These are phyloP conservation scores for Coenonympha arcania DNA, from an alignment of 2,888 invertebrate genomes.

Conservation along the genomic window DNA sequence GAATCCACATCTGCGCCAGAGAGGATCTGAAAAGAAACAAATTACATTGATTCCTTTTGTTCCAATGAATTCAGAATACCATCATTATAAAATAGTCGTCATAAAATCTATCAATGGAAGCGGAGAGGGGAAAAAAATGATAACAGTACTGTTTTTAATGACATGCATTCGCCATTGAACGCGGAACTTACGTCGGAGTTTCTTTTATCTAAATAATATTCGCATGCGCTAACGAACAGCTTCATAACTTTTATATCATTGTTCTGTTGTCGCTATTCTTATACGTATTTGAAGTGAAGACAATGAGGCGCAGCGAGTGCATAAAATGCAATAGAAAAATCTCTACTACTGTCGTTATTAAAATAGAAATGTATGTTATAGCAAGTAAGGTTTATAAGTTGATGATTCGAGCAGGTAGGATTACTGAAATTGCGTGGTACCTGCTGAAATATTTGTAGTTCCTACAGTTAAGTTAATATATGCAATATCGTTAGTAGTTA, in stretches of 20 bases:
- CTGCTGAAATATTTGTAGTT: too few relatives aligned
- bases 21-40: background rate
- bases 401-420: too few relatives aligned
- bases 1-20: too few relatives aligned
- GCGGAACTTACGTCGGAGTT: background rate
- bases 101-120: constrained; percentile 2
- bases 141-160: constrained; percentile 3
- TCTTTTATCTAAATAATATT: constrained; percentile 13
- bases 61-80: background rate
- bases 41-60: background rate
- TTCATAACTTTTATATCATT: constrained; percentile 17
- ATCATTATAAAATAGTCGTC: background rate
- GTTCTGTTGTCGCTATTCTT: constrained; percentile 15
- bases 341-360: too few relatives aligned
- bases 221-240: constrained; percentile 15
- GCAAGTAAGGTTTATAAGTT: too few relatives aligned
- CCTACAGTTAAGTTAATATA: too few relatives aligned
- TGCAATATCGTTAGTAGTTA: too few relatives aligned
- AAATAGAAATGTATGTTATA: too few relatives aligned
- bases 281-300: background rate
- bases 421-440: too few relatives aligned
- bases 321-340: too few relatives aligned
- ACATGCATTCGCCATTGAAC: background rate
- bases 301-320: background rate
- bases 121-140: background rate